phyloP scores from a whole-genome alignment of 2,888 invertebrate species.

The Hartigia nigra region DNA sequence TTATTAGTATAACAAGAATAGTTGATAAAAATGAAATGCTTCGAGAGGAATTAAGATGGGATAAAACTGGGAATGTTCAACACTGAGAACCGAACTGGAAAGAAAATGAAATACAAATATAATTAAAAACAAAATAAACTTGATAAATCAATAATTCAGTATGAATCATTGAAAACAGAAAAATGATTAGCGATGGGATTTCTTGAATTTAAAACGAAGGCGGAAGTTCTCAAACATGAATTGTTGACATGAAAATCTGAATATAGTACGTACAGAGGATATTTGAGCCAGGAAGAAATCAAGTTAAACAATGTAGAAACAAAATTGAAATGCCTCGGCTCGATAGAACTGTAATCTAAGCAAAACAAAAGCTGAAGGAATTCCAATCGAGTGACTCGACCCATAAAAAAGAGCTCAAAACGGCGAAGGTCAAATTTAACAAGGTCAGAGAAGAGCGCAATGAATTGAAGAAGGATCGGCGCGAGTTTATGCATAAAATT shows the following conservation, averaged over 20 bases:
- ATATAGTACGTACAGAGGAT: constrained; percentile 21
- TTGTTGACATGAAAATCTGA: constrained; percentile 32
- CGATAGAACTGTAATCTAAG: not conserved
- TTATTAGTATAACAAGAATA: too few species aligned
- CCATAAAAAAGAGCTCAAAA: not conserved
- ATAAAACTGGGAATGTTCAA: constrained; percentile 27
- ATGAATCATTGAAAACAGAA: not conserved
- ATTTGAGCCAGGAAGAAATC: constrained; percentile 23
- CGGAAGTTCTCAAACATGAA: constrained; percentile 40
- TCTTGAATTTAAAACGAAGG: constrained; percentile 34
- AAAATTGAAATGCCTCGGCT: constrained; percentile 27
- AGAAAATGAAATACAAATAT: constrained; percentile 36
- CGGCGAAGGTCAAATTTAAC: not conserved
- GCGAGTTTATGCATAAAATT: not conserved
- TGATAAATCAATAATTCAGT: constrained; percentile 13
- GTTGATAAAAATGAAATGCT: too few species aligned
- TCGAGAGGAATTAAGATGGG: too few species aligned
- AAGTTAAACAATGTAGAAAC: constrained; percentile 30
- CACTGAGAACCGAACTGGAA: constrained; percentile 40
- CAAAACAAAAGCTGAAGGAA: not conserved
- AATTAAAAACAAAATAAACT: constrained; percentile 27
- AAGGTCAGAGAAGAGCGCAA: not conserved
- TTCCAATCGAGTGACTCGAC: not conserved
- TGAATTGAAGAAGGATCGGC: not conserved
- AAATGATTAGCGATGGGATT: constrained; percentile 24